A percentile compares a stretch with the other conserved stretches of the same genome.
These are phyloP conservation scores for Fissipunctia ypsillon DNA, from an alignment of 2,888 invertebrate species.

Conservation along the genomic window DNA sequence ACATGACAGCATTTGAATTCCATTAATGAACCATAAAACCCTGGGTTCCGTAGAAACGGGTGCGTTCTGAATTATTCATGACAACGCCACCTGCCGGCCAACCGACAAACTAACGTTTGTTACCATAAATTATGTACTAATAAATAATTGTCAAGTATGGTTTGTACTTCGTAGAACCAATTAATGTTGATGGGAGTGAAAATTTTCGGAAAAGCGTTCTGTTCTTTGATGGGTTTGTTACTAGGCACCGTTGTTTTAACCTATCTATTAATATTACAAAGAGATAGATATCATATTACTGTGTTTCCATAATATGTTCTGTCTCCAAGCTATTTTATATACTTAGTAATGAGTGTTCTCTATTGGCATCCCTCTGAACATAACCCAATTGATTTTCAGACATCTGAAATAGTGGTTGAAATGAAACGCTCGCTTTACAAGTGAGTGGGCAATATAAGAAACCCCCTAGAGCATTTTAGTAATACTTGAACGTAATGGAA, in stretches of 20 bases:
- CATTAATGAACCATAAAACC: slow-evolving; percentile 70
- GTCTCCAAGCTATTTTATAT: too few relatives aligned
- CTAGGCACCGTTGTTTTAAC: neutral
- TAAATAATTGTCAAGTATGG: slow-evolving; percentile 71
- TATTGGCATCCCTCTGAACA: too few relatives aligned
- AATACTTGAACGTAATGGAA: neutral
- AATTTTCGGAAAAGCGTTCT: slow-evolving; percentile 33
- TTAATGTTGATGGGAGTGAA: slow-evolving; percentile 27
- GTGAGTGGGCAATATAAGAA: neutral
- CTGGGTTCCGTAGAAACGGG: slow-evolving; percentile 67
- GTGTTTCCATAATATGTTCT: neutral
- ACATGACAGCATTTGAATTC: slow-evolving; percentile 72
- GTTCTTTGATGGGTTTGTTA: slow-evolving; percentile 1
- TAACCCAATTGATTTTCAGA: neutral
- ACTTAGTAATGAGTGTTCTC: neutral
- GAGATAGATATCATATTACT: too few relatives aligned
- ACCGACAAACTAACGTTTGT: slow-evolving; percentile 80
- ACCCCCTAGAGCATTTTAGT: neutral
- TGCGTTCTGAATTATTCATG: slow-evolving; percentile 79
- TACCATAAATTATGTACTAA: slow-evolving; percentile 67
- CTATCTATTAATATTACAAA: neutral
- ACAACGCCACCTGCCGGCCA: slow-evolving; percentile 80
- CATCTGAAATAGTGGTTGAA: neutral
- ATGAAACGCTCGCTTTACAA: neutral
- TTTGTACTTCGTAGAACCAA: slow-evolving; percentile 34